A percentile compares a stretch with the other conserved stretches of the same genome.
phyloP scores from a whole-genome alignment of 53 echinoderm and acorn worm species.

The Stichopus horrens region DNA sequence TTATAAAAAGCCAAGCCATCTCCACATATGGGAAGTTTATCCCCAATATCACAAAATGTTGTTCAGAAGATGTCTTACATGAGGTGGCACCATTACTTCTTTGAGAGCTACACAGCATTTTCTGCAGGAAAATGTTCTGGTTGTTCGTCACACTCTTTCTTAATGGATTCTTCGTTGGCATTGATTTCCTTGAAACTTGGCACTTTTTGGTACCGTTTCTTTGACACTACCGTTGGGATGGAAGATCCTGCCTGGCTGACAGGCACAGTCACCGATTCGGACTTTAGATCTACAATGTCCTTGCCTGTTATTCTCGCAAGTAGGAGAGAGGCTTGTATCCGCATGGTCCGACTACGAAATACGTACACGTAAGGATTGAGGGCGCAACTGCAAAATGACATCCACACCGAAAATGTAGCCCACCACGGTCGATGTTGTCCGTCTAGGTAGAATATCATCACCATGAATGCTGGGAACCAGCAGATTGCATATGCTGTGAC shows the following conservation, averaged over 20 bases:
- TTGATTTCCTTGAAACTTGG: conserved; percentile 12
- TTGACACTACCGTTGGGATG: neutral
- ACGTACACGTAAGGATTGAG: conserved; percentile 92
- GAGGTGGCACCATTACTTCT: too few species aligned
- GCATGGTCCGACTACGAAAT: conserved; percentile 81
- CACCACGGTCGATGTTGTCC: conserved; percentile 44
- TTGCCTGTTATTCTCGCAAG: conserved; percentile 39
- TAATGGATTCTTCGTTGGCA: neutral
- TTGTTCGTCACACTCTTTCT: too few species aligned
- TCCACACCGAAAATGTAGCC: conserved; percentile 74
- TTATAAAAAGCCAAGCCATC: too few species aligned
- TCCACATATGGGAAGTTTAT: too few species aligned
- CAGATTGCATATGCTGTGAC: conserved; percentile 74
- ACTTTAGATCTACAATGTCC: neutral
- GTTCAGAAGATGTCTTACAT: too few species aligned
- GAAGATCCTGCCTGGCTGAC: neutral
- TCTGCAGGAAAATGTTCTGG: too few species aligned
- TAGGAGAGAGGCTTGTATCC: conserved; percentile 62
- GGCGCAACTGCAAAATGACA: conserved; percentile 76
- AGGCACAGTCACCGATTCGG: conserved; percentile 10
- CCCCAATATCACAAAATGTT: too few species aligned
- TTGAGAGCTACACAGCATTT: too few species aligned
- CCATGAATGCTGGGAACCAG: conserved; percentile 84
- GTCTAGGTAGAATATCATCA: conserved; percentile 62
- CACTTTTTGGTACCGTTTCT: conserved; percentile 2